A percentile compares a stretch with the other conserved stretches of the same genome.
These are phyloP conservation scores for Mohoua ochrocephala DNA, from an alignment of 2,113 vertebrate genomes.

Conservation along the genomic window DNA sequence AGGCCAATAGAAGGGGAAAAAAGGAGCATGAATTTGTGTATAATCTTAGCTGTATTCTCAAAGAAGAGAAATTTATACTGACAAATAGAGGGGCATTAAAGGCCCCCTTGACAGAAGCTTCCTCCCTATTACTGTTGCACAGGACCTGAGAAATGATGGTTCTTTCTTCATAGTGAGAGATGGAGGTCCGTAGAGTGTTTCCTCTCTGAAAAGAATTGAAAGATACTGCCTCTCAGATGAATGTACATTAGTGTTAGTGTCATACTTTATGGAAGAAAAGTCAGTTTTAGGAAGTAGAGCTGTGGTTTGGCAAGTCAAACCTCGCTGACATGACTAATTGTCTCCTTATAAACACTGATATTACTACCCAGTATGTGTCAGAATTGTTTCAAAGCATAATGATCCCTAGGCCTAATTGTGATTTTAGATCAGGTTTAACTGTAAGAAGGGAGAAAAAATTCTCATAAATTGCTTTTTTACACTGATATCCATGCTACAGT, in stretches of 20 bases:
- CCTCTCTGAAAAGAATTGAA: neutral
- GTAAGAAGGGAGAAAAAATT: neutral
- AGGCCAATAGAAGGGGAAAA: accelerated
- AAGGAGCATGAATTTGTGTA: neutral
- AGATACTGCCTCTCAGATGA: neutral
- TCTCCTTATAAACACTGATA: neutral
- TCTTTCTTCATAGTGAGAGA: neutral
- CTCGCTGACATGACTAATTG: neutral
- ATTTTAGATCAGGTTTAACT: neutral
- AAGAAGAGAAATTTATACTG: neutral
- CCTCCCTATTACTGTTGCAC: neutral
- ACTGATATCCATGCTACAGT: neutral
- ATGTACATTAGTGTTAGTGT: neutral
- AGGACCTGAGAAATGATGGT: neutral
- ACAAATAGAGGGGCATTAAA: neutral
- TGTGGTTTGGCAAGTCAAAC: neutral
- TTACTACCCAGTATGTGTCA: neutral
- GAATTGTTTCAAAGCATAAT: neutral
- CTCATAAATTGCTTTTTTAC: neutral
- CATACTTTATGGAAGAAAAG: neutral
- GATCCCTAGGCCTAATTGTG: neutral
- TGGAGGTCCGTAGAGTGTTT: neutral
- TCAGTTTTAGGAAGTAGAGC: neutral
- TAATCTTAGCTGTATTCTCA: neutral
- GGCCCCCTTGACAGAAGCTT: neutral